These are phyloP conservation scores for Mus musculus DNA, from an alignment of 2,113 vertebrate species.

Conservation along the genomic window GRCm39 chr12:76657501-76658000, in stretches of 20 bases:
- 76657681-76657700: not conserved
- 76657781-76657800: slow-evolving; percentile 18
- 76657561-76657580: slow-evolving; percentile 98
- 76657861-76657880: slow-evolving; percentile 19
- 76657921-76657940: slow-evolving; percentile 13
- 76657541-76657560: slow-evolving; percentile 94
- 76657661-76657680: slow-evolving; percentile 87
- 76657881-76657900: slow-evolving; percentile 44
- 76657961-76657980: not conserved
- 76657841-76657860: not conserved
- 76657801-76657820: not conserved
- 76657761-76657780: not conserved
- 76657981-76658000: not conserved
- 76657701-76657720: not conserved
- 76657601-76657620: slow-evolving; percentile 93
- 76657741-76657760: not conserved
- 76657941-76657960: not conserved
- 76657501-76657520: slow-evolving; percentile 87
- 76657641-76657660: slow-evolving; percentile 97
- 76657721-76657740: not conserved
- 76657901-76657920: slow-evolving; percentile 55
- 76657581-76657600: slow-evolving; percentile 96
- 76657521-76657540: slow-evolving; percentile 94
- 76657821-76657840: not conserved
- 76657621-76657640: slow-evolving; percentile 95